phyloP scores from a whole-genome alignment of 2,888 invertebrate genomes.

The Prenolepis imparis region DNA sequence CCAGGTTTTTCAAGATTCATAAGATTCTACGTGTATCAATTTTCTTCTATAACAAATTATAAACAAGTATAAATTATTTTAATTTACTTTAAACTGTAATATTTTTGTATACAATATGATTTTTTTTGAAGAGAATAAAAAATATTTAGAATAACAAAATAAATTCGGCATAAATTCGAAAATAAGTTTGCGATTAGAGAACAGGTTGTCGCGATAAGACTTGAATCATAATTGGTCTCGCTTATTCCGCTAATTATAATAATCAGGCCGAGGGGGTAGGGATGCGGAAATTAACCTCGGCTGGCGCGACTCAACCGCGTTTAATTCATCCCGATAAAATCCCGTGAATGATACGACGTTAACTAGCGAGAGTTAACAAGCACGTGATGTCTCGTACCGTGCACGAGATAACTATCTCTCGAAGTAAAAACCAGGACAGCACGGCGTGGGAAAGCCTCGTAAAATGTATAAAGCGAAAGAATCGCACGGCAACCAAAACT shows the following conservation, averaged over 20 bases:
- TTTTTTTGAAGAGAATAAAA: conserved; percentile 1
- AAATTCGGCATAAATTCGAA: conserved; percentile 17
- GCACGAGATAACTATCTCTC: conserved; percentile 67
- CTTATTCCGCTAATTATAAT: background rate
- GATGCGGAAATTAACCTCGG: conserved; percentile 30
- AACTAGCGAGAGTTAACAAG: conserved; percentile 29
- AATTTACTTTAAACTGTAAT: background rate
- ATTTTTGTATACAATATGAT: background rate
- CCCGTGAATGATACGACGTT: conserved; percentile 46
- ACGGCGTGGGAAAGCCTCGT: conserved; percentile 29
- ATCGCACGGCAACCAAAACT: background rate
- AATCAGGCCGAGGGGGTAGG: background rate
- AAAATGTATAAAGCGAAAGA: conserved; percentile 26
- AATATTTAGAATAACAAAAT: background rate
- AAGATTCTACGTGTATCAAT: background rate
- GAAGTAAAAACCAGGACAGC: background rate
- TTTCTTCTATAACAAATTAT: conserved; percentile 4
- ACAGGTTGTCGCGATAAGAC: conserved; percentile 26
- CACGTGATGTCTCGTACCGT: conserved; percentile 59
- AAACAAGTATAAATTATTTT: background rate
- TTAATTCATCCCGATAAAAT: conserved; percentile 44
- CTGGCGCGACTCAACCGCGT: conserved; percentile 36
- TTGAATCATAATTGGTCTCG: background rate
- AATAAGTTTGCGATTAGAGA: background rate
- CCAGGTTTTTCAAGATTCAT: background rate